Conservation (phyloP, 2,888 invertebrate species). For the Suillia variegata region DNA sequence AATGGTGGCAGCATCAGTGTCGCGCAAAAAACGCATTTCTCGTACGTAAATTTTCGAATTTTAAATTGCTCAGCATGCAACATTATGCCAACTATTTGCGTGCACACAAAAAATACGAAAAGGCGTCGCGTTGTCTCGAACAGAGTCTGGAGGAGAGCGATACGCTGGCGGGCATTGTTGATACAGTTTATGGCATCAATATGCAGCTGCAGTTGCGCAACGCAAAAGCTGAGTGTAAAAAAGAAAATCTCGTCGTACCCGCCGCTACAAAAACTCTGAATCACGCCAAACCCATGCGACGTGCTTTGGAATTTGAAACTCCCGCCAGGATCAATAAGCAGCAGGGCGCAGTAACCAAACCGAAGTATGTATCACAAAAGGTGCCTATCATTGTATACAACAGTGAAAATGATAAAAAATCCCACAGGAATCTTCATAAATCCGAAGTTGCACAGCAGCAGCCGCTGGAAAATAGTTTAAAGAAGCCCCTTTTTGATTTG, state of each 20-base stretch:
- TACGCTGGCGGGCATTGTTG: slow-evolving; percentile 23
- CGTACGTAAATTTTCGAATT: slow-evolving; percentile 25
- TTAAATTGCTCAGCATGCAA: slow-evolving; percentile 38
- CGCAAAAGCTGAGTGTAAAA: slow-evolving; percentile 32
- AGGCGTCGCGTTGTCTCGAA: slow-evolving; percentile 36
- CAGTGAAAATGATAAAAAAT: slow-evolving; percentile 27
- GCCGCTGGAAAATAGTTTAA: slow-evolving; percentile 6
- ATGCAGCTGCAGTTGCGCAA: slow-evolving; percentile 39
- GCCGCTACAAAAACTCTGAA: not conserved
- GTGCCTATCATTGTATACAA: slow-evolving; percentile 30
- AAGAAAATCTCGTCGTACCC: slow-evolving; percentile 13
- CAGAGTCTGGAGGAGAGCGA: slow-evolving; percentile 24
- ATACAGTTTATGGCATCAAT: slow-evolving; percentile 43
- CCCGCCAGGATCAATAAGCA: too few species aligned
- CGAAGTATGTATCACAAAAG: too few species aligned
- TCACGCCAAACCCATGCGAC: slow-evolving; percentile 25
- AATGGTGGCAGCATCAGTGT: slow-evolving; percentile 35
- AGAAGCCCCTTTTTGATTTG: slow-evolving; percentile 25
- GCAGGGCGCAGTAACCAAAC: too few species aligned
- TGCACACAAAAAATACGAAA: slow-evolving; percentile 31
- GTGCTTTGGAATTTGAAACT: slow-evolving; percentile 40
- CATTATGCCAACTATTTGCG: slow-evolving; percentile 51
- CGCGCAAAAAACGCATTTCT: slow-evolving; percentile 23
- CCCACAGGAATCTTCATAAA: not conserved
- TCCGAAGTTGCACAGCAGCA: not conserved